Conservation (phyloP, 2,113 vertebrate genomes). For the Saimiri boliviensis region DNA sequence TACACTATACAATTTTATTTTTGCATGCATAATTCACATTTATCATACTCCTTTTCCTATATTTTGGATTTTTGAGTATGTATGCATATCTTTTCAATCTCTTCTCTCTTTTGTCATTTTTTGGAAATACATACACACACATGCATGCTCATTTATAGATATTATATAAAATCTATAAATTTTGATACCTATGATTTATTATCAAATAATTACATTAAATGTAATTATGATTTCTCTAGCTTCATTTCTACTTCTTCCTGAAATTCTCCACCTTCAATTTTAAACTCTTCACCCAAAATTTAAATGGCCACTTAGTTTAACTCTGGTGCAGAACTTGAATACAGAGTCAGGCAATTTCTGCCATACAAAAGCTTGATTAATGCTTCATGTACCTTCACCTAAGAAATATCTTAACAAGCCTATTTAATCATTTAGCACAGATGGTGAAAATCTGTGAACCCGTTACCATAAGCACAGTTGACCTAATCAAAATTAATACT, state of each 20-base stretch:
- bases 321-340: not conserved
- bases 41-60: not conserved
- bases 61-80: not conserved
- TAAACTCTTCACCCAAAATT: not conserved
- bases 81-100: not conserved
- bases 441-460: not conserved
- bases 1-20: not conserved
- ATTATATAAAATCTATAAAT: not conserved
- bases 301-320: not conserved
- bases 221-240: not conserved
- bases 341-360: not conserved
- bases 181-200: not conserved
- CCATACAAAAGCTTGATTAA: not conserved
- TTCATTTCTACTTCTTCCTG: not conserved
- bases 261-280: not conserved
- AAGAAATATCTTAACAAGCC: not conserved
- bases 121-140: not conserved
- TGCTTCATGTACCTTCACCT: not conserved
- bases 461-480: not conserved
- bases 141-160: not conserved
- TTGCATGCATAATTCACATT: not conserved
- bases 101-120: not conserved
- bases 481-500: not conserved
- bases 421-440: not conserved
- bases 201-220: not conserved